Evolutionary conservation across 35 echinoderm and acorn worm genomes (phyloP).

Genomic region (Heliocidaris tuberculata): DNA sequence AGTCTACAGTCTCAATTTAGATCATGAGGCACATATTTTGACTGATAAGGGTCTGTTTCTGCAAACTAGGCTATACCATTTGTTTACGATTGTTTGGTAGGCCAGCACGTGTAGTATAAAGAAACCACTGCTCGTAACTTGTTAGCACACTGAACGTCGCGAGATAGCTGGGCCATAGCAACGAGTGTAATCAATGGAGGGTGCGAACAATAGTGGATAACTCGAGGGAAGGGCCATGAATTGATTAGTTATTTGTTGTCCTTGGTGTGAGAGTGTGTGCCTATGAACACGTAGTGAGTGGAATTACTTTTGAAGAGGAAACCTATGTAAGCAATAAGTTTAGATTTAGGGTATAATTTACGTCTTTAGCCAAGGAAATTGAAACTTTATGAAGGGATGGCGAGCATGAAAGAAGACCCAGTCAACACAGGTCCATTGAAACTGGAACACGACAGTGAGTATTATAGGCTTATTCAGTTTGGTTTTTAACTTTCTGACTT

Average conservation of each 20-base stretch:
- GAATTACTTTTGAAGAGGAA: background rate
- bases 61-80: no score
- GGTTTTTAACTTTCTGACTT: background rate
- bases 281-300: constrained; percentile 5
- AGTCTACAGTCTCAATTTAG: no score
- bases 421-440: constrained; percentile 59
- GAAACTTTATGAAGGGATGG: background rate
- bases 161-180: background rate
- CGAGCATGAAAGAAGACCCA: constrained; percentile 30
- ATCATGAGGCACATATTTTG: no score
- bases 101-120: background rate
- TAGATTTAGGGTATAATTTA: background rate
- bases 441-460: constrained; percentile 75
- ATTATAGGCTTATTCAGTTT: background rate
- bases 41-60: no score
- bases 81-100: background rate
- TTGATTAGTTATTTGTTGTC: constrained; percentile 28
- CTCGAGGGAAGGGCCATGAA: constrained; percentile 20
- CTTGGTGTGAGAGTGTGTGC: constrained; percentile 22
- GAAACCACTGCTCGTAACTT: background rate
- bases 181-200: constrained; percentile 12
- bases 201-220: background rate
- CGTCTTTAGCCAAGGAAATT: background rate
- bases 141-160: background rate
- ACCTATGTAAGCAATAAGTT: background rate